Base-by-base conservation (phyloP, 2,888 invertebrate genomes). In the Heliconius aoede region DNA sequence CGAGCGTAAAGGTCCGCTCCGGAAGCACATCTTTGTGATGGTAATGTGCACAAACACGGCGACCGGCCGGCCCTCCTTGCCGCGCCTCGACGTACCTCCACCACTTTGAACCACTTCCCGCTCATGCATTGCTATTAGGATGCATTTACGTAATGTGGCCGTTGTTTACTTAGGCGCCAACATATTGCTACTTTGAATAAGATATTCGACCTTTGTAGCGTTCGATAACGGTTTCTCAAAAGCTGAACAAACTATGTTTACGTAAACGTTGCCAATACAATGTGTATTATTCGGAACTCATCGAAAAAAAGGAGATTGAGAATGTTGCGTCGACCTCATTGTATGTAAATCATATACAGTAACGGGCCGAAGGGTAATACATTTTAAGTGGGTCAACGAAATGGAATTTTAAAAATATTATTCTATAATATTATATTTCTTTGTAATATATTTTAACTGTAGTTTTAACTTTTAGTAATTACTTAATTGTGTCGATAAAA, bases 131-230 rank as follows among this genome's bases (percentile, higher is more conserved):
- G 84, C 83, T 81, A 87, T 85, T 84, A 76, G 86, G 85, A 85
- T 86, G 88, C 90, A 85, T 87, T 86, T 85, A 85, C 87, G 87
- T 86, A 86, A 87, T 86, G 86, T 84, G 84, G 76, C 67, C 81
- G 75, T 64, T 91, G 90, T 92, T 92, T 89, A 89, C 89, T 91
- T 90, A 92, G 92, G 92, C 88, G 85, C 89, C 86, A 82, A 68
- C 85, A 86, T 91, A 91, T 91, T 90, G 92, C 91, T 88, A 89
- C 91, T 92, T 91, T 90, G 88, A 91, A 92, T 92, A 91, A 89
- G 86, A 89, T 82, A 90, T 90, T 87, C 84, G 84, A 84, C 85
- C 86, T 88, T 88, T 88, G 87, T 85, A 79, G 79, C 79, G 80
- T 71, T 82, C 80, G 74, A 78, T 76, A 74, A 74, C 79, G 79